A percentile compares a stretch with the other conserved stretches of the same genome.
Evolutionary conservation across 2,113 vertebrate genomes (phyloP).

Genomic region (Redunca redunca): DNA sequence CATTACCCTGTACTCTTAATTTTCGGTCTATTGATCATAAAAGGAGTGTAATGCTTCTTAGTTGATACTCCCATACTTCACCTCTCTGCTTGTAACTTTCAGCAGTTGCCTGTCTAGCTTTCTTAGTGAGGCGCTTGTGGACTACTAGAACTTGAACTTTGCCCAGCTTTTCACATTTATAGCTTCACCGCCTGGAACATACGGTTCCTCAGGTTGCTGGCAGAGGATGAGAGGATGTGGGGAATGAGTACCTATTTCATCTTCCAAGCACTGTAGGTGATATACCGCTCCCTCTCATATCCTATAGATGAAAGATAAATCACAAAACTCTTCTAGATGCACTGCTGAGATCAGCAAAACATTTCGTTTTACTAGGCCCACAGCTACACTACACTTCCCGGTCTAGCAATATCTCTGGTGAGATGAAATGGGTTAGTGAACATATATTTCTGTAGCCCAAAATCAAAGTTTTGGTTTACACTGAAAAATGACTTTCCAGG

Average conservation of each 20-base stretch:
- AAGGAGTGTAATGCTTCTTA: not conserved
- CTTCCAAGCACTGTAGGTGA: not conserved
- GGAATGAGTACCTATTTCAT: not conserved
- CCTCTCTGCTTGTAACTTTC: not conserved
- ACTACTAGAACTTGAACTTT: not conserved
- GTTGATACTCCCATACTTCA: not conserved
- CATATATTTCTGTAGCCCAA: not conserved
- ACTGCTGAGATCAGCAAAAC: not conserved
- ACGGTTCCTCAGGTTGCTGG: not conserved
- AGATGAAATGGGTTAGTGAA: not conserved
- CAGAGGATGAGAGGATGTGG: not conserved
- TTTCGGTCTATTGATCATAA: not conserved
- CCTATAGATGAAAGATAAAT: not conserved
- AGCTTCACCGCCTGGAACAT: not conserved
- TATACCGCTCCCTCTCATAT: not conserved
- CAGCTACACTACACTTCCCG: not conserved
- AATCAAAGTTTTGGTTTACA: not conserved
- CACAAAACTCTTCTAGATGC: not conserved
- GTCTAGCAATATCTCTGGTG: not conserved
- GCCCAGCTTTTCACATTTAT: not conserved
- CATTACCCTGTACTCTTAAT: not conserved
- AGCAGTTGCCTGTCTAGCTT: not conserved
- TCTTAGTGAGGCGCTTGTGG: not conserved
- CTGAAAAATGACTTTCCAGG: not conserved
- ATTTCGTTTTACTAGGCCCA: not conserved